phyloP scores from a whole-genome alignment of 1,140 invertebrate genomes.

The Steinernema khuongi region DNA sequence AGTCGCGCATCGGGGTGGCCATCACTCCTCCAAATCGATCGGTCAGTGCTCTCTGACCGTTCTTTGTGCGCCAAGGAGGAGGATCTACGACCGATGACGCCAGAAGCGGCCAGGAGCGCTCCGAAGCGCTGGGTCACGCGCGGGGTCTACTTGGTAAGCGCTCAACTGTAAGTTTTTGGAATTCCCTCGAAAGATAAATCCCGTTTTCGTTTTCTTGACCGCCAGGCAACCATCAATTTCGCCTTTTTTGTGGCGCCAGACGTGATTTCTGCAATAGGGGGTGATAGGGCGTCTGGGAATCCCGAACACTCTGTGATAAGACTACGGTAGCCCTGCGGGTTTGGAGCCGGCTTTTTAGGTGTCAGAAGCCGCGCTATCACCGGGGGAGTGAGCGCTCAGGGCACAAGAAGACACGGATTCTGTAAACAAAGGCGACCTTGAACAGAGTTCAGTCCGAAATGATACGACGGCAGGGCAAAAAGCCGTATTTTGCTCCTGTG shows the following conservation, averaged over 20 bases:
- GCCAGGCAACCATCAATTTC: background rate
- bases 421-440: conserved; percentile 1
- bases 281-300: background rate
- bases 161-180: background rate
- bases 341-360: background rate
- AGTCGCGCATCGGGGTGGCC: background rate
- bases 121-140: background rate
- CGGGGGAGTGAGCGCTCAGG: background rate
- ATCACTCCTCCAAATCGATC: background rate
- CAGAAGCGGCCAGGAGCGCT: background rate
- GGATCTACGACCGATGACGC: too few relatives aligned
- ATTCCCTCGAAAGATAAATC: background rate
- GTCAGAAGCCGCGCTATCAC: background rate
- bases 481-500: background rate
- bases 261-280: background rate
- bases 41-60: background rate
- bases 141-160: background rate
- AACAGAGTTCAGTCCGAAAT: background rate
- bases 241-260: background rate
- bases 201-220: conserved; percentile 7
- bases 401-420: background rate
- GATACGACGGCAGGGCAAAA: background rate
- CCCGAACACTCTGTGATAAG: background rate
- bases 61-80: background rate
- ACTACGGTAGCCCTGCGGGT: background rate